These are phyloP conservation scores for Ptychoptera albimana DNA, from an alignment of 2,888 invertebrate species.

Conservation along the genomic window DNA sequence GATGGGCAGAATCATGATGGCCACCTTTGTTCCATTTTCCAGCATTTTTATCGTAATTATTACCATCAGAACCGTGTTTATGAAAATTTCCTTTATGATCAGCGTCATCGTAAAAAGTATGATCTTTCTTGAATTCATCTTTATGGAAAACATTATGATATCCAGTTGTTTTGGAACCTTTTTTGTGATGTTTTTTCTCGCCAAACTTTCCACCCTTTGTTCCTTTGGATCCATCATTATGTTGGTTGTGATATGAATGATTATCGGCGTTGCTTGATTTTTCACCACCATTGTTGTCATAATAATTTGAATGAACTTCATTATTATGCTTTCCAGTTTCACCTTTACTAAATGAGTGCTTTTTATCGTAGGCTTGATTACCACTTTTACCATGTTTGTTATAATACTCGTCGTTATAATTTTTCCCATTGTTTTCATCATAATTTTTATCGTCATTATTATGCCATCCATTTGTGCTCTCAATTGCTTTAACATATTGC, in stretches of 20 bases:
- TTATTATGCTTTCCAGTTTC: slow-evolving; percentile 1
- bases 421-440: not conserved
- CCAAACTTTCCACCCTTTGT: slow-evolving; percentile 40
- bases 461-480: not conserved
- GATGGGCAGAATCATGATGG: slow-evolving; percentile 54
- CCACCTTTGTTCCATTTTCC: slow-evolving; percentile 63
- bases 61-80: slow-evolving; percentile 57
- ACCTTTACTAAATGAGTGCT: slow-evolving; percentile 2
- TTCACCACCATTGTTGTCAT: slow-evolving; percentile 1
- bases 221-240: not conserved
- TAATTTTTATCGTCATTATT: not conserved
- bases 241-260: not conserved
- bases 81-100: slow-evolving; percentile 63
- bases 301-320: not conserved
- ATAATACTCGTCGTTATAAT: not conserved
- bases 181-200: slow-evolving; percentile 62
- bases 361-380: not conserved
- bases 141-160: slow-evolving; percentile 74
- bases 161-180: slow-evolving; percentile 62
- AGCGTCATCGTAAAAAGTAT: slow-evolving; percentile 75
- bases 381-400: not conserved
- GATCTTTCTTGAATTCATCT: slow-evolving; percentile 72
- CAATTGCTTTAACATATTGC: too few relatives aligned
- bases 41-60: slow-evolving; percentile 48
- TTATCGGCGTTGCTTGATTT: not conserved